phyloP scores from a whole-genome alignment of 2,113 vertebrate genomes.

The Sander lucioperca region DNA sequence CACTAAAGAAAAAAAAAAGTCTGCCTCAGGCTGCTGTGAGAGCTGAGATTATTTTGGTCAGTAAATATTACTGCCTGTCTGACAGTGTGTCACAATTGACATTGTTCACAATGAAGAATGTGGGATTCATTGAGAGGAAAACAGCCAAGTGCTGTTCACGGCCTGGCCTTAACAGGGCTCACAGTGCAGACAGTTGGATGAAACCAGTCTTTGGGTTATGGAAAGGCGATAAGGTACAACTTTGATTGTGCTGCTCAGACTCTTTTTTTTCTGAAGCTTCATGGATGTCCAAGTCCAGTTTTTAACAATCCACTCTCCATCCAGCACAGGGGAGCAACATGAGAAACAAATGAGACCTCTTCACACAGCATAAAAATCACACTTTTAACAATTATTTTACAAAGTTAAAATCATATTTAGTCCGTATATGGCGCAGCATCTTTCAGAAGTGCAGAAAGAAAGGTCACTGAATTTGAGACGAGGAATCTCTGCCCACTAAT shows the following conservation, averaged over 20 bases:
- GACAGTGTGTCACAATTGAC: conserved; percentile 64
- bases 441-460: conserved; percentile 38
- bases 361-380: conserved; percentile 64
- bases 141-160: conserved; percentile 40
- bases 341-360: conserved; percentile 38
- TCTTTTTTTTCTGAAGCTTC: conserved; percentile 9
- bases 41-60: conserved; percentile 71
- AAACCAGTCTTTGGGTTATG: conserved; percentile 53
- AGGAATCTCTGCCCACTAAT: conserved; percentile 25
- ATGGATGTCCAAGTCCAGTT: conserved; percentile 40
- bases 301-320: conserved; percentile 41
- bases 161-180: conserved; percentile 43
- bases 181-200: conserved; percentile 68
- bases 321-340: conserved; percentile 38
- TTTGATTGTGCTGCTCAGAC: conserved; percentile 46
- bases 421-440: conserved; percentile 47
- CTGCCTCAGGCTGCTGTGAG: conserved; percentile 64
- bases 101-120: conserved; percentile 61
- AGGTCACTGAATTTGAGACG: conserved; percentile 25
- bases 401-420: conserved; percentile 55
- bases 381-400: conserved; percentile 67
- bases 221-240: conserved; percentile 45
- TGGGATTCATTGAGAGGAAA: conserved; percentile 53
- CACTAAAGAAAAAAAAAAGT: conserved; percentile 44
- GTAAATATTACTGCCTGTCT: conserved; percentile 65